Conservation (phyloP, 2,888 invertebrate species). For the Brachylomia viminalis region DNA sequence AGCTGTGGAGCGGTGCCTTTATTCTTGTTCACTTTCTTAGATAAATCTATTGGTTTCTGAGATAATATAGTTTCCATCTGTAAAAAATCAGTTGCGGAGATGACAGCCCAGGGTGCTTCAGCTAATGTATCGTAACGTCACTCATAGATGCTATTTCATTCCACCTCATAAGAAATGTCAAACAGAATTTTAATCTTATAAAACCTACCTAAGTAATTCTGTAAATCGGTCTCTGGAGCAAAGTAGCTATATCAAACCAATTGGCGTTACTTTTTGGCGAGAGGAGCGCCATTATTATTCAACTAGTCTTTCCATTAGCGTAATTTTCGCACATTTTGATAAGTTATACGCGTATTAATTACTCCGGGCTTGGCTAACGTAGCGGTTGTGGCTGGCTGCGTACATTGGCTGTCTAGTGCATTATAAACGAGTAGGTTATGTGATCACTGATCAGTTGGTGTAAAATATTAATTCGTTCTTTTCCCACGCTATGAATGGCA, state of each 20-base stretch:
- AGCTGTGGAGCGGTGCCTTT: background rate
- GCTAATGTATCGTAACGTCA: background rate
- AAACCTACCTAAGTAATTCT: background rate
- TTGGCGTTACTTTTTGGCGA: conserved; percentile 40
- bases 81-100: background rate
- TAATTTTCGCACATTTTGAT: conserved; percentile 55
- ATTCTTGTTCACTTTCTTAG: background rate
- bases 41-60: background rate
- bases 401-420: conserved; percentile 23
- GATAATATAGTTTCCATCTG: no score
- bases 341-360: conserved; percentile 59
- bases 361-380: conserved; percentile 53
- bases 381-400: conserved; percentile 34
- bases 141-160: background rate
- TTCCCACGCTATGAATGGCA: background rate
- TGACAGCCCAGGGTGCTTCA: background rate
- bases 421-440: conserved; percentile 14
- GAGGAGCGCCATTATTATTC: conserved; percentile 41
- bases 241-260: conserved; percentile 10
- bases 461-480: background rate
- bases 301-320: conserved; percentile 45
- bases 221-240: background rate
- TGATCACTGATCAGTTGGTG: background rate
- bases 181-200: no score
- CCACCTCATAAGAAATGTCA: no score